Evolutionary conservation across 2,113 vertebrate genomes (phyloP).

Genomic region (Saccopteryx leptura): DNA sequence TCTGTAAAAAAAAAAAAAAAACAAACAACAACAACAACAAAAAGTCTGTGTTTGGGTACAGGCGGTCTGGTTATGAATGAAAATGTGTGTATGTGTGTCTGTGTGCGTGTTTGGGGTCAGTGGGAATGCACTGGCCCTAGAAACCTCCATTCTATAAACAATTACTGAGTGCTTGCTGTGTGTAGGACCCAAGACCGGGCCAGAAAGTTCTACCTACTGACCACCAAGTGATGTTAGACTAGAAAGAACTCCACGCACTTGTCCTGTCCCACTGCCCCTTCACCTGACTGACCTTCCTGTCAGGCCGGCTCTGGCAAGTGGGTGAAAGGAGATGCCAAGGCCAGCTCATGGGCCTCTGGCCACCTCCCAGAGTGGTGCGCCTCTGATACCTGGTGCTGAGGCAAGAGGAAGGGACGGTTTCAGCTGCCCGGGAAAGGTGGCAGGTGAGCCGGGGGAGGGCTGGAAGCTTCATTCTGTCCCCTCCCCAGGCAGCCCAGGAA

Average conservation of each 20-base stretch:
- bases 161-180: neutral
- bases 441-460: neutral
- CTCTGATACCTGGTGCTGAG: neutral
- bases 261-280: neutral
- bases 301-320: slow-evolving; percentile 53
- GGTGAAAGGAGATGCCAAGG: slow-evolving; percentile 52
- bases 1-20: too few species aligned
- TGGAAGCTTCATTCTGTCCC: neutral
- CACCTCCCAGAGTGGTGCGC: slow-evolving; percentile 58
- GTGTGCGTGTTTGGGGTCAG: neutral
- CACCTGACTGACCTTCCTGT: neutral
- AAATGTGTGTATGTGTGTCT: neutral
- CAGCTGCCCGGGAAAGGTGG: neutral
- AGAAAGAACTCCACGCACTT: neutral
- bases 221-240: neutral
- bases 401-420: neutral
- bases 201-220: neutral
- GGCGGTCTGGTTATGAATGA: neutral
- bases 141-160: neutral
- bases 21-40: too few species aligned
- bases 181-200: accelerated
- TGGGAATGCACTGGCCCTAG: neutral
- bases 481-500: slow-evolving; percentile 27
- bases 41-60: neutral
- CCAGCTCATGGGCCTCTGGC: neutral